Conservation (phyloP, 2,113 vertebrate species). For the Apaloderma vittatum region DNA sequence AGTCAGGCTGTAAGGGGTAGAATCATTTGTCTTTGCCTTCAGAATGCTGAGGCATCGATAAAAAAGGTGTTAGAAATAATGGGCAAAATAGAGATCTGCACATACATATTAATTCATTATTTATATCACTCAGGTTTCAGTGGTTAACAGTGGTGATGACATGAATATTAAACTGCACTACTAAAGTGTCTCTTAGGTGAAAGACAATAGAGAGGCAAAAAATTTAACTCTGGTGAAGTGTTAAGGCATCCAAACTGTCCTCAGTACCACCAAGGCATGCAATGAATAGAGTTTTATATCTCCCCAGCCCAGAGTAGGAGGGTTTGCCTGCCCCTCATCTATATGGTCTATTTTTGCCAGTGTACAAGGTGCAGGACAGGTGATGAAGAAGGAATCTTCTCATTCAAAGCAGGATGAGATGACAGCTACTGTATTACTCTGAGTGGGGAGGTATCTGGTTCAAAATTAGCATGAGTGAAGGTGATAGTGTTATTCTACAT, state of each 20-base stretch:
- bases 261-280: neutral
- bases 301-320: neutral
- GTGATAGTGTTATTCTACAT: neutral
- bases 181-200: neutral
- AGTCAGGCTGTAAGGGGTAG: neutral
- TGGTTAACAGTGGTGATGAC: neutral
- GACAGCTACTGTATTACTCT: neutral
- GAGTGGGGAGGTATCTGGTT: neutral
- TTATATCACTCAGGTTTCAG: neutral
- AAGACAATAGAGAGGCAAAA: neutral
- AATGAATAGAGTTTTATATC: neutral
- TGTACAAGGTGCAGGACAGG: neutral
- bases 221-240: neutral
- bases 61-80: neutral
- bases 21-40: neutral
- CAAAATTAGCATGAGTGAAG: neutral
- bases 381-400: neutral
- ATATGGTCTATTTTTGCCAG: neutral
- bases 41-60: neutral
- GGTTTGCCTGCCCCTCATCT: neutral
- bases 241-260: neutral
- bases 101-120: slow-evolving; percentile 14
- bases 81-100: neutral
- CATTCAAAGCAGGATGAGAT: neutral
- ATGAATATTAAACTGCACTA: neutral